Evolutionary conservation across 2,888 invertebrate genomes (phyloP).

Genomic region (Clivina fossor): DNA sequence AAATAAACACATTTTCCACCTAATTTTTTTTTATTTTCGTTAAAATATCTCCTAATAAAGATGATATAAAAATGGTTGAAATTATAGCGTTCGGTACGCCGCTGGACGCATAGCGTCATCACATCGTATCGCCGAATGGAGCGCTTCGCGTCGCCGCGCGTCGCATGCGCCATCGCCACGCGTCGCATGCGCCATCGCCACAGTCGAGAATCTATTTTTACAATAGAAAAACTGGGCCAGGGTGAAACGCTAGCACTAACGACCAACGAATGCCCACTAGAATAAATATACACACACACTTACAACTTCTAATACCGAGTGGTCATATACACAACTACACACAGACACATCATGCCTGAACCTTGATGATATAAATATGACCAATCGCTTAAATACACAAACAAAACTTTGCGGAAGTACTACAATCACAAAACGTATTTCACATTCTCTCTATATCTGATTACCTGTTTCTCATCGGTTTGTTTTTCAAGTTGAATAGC

Average conservation of each 20-base stretch:
- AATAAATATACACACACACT: conserved; percentile 7
- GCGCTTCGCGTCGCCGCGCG: background rate
- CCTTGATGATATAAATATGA: no score
- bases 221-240: conserved; percentile 2
- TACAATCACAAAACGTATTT: no score
- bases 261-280: no score
- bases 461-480: no score
- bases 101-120: background rate
- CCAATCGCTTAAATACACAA: no score
- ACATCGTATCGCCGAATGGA: background rate
- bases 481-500: no score
- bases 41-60: no score
- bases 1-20: no score
- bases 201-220: conserved; percentile 3
- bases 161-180: background rate
- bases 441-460: no score
- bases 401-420: no score
- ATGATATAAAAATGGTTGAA: no score
- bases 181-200: background rate
- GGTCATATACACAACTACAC: background rate
- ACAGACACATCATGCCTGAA: background rate
- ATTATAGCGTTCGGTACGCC: background rate
- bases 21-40: no score
- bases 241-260: background rate
- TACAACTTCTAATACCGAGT: background rate